Evolutionary conservation across 2,797 vertebrate genomes (phyloP), one percentile per base, ranked within the genome.

Genomic region (Echiichthys vipera): DNA sequence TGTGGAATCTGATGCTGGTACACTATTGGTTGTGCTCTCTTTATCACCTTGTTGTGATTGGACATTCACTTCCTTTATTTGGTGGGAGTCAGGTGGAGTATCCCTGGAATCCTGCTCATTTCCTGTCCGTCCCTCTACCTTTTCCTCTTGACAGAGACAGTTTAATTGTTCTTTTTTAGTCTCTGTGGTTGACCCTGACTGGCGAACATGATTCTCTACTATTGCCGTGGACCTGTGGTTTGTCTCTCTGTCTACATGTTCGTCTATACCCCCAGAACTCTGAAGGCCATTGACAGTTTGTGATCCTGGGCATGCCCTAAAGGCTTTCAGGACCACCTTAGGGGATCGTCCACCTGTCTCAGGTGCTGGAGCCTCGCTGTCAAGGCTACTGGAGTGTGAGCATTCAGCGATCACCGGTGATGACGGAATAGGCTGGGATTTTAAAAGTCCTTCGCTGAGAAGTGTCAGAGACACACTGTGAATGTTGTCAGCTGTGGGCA

Each of bases 101-200:
- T 92, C 86, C 59, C 74, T 89, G 92, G 92, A 94, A 93, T 93
- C 90, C 78, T 81, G 79, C 67, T 92, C 83, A 89, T 93, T 93
- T 92, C 90, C 91, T 87, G 89, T 84, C 66, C 81, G 87, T 77
- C 81, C 79, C 30, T 75, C 79, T 74, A 77, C 79, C 61, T 78
- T 87, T 90, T 87, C 87, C 83, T 89, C 88, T 49, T 55, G 73
- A 73, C 75, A 83, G 42, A 83, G 59, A 66, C 77, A 47, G 43
- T 82, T 90, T 74, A 79, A 75, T 65, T 77, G 73, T 46, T 89
- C 83, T 61, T 55, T 65, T 61, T 81, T 24, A 32, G 61, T 71
- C 57, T 89, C 77, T 18, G 62, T 58, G 65, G 83, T 89, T 71
- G 56, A 54, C 37, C 62, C 65, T 56, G 86, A 50, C 29, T 53